Conservation (phyloP, 2,797 vertebrate genomes). For the Dipus sagitta region DNA sequence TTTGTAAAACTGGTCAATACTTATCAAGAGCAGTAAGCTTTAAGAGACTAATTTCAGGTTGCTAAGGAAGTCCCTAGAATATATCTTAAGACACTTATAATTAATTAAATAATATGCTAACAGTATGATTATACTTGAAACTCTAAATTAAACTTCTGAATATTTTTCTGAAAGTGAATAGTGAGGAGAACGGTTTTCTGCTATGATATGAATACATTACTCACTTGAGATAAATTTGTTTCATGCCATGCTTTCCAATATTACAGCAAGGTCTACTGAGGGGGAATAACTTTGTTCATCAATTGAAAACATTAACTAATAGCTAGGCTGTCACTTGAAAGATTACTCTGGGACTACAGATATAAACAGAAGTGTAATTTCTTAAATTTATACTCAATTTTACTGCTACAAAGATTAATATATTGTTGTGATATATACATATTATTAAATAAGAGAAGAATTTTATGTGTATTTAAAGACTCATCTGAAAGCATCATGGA, state of each 20-base stretch:
- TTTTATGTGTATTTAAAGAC: neutral
- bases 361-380: conserved; percentile 20
- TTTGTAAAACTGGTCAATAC: conserved; percentile 4
- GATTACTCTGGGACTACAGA: neutral
- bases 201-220: neutral
- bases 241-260: conserved; percentile 12
- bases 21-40: neutral
- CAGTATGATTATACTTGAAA: neutral
- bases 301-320: conserved; percentile 46
- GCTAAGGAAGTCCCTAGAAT: neutral
- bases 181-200: neutral
- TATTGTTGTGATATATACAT: neutral
- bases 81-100: neutral
- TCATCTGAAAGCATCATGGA: neutral
- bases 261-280: conserved; percentile 7
- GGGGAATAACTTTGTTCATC: neutral
- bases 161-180: neutral
- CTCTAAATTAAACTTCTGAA: conserved; percentile 13
- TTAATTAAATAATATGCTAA: conserved; percentile 32
- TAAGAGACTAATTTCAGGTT: neutral
- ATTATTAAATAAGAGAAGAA: conserved; percentile 5
- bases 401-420: neutral
- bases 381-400: conserved; percentile 50
- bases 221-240: conserved; percentile 54
- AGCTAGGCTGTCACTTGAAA: neutral